phyloP scores from a whole-genome alignment of 2,797 vertebrate genomes.

The Coendou prehensilis region DNA sequence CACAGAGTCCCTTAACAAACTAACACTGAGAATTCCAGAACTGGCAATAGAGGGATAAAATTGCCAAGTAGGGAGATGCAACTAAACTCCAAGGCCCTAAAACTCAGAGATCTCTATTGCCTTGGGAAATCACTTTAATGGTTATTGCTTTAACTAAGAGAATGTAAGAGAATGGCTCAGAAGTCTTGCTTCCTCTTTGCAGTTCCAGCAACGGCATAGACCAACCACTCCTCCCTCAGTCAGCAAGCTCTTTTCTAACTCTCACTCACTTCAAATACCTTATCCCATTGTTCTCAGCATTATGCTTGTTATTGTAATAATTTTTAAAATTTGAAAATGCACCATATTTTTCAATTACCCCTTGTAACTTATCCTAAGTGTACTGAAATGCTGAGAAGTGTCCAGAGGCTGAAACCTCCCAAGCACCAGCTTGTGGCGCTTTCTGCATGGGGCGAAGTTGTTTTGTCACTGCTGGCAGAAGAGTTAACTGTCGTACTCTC shows the following conservation, averaged over 20 bases:
- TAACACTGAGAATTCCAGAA: not conserved
- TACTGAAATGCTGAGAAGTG: not conserved
- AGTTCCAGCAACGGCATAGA: not conserved
- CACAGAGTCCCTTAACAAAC: not conserved
- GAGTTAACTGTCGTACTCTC: not conserved
- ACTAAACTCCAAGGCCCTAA: not conserved
- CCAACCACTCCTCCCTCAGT: not conserved
- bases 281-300: not conserved
- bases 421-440: not conserved
- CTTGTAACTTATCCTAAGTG: not conserved
- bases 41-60: not conserved
- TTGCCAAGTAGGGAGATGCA: not conserved
- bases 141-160: not conserved
- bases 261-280: not conserved
- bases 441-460: not conserved
- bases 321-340: not conserved
- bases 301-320: not conserved
- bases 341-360: not conserved
- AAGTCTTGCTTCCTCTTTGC: not conserved
- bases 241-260: not conserved
- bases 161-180: not conserved
- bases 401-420: not conserved
- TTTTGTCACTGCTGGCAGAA: not conserved
- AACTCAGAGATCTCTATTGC: not conserved
- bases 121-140: conserved; percentile 7